A percentile compares a stretch with the other conserved stretches of the same genome.
Conservation (phyloP, 2,797 vertebrate genomes). For the Cynodonichthys magdalenae region DNA sequence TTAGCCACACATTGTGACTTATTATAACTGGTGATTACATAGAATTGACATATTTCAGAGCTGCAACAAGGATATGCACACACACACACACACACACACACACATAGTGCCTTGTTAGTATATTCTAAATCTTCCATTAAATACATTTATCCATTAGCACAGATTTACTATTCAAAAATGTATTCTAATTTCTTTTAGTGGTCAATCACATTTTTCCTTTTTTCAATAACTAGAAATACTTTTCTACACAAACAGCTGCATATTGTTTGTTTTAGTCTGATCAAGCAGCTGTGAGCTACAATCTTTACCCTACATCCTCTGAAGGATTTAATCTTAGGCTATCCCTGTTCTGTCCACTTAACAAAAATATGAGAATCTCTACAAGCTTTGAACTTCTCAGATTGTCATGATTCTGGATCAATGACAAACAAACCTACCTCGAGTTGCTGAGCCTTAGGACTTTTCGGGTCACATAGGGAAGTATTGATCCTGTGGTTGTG, state of each 20-base stretch:
- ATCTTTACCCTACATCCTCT: not conserved
- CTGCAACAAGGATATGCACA: constrained; percentile 43
- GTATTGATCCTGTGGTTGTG: constrained; percentile 97
- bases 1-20: not conserved
- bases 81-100: too few relatives aligned
- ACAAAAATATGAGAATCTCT: too few relatives aligned
- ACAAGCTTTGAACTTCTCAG: not conserved
- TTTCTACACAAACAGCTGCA: too few relatives aligned
- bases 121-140: too few relatives aligned
- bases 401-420: constrained; percentile 5
- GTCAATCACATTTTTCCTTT: too few relatives aligned
- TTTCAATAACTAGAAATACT: too few relatives aligned
- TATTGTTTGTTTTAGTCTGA: not conserved
- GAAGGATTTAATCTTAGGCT: not conserved
- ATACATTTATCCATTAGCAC: too few relatives aligned
- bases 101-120: too few relatives aligned
- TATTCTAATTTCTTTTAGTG: too few relatives aligned
- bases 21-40: constrained; percentile 17
- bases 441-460: constrained; percentile 91
- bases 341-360: too few relatives aligned
- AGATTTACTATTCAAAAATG: too few relatives aligned
- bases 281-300: not conserved
- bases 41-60: constrained; percentile 10
- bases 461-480: constrained; percentile 95
- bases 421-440: constrained; percentile 83